These are phyloP conservation scores for Eucera pruinosa DNA, from an alignment of 2,888 invertebrate species.

Conservation along the genomic window DNA sequence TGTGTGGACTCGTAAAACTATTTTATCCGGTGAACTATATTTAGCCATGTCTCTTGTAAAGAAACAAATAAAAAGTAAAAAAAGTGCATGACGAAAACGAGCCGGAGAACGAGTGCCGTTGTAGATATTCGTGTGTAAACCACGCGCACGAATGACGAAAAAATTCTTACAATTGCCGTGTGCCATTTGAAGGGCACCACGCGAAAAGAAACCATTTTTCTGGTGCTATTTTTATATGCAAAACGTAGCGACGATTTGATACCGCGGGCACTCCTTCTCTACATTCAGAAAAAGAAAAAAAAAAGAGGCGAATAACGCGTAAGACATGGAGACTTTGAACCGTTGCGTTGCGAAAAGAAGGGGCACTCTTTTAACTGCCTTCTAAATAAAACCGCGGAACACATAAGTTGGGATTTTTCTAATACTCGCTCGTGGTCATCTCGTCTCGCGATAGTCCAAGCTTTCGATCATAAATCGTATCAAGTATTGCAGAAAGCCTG, in stretches of 20 bases:
- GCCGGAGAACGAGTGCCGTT: constrained; percentile 69
- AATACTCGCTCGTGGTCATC: background rate
- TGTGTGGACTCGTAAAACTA: constrained; percentile 49
- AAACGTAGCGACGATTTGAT: constrained; percentile 49
- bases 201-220: constrained; percentile 32
- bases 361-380: constrained; percentile 34
- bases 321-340: constrained; percentile 5
- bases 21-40: constrained; percentile 58
- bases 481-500: too few relatives aligned
- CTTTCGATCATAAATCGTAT: background rate
- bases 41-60: constrained; percentile 27
- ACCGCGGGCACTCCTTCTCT: constrained; percentile 69
- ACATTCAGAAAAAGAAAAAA: constrained; percentile 21
- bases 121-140: constrained; percentile 38
- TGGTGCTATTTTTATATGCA: constrained; percentile 73
- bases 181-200: constrained; percentile 17
- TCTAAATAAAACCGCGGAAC: constrained; percentile 13
- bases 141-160: constrained; percentile 6
- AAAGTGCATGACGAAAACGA: constrained; percentile 5
- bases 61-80: background rate
- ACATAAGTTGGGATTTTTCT: constrained; percentile 1
- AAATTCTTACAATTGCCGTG: constrained; percentile 29
- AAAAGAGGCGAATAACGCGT: too few relatives aligned
- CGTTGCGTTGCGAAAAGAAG: background rate
- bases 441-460: background rate